These are phyloP conservation scores for Falco punctatus DNA, from an alignment of 2,113 vertebrate species.

Conservation along the genomic window DNA sequence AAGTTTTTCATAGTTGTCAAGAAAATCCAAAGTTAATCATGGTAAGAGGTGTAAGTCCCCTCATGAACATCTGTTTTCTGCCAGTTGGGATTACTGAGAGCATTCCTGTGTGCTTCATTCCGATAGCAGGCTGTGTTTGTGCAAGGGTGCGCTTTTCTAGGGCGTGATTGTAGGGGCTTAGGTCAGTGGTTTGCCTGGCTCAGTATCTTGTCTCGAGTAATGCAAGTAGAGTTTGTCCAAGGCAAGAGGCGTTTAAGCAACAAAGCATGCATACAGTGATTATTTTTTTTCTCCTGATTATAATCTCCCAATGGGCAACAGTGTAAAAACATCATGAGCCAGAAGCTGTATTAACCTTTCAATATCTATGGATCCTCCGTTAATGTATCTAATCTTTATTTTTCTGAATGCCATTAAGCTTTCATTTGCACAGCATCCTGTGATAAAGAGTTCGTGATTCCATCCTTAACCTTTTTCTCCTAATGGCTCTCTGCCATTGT, in stretches of 20 bases:
- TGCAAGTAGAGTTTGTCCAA: background rate
- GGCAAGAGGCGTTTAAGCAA: background rate
- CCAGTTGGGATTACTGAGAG: background rate
- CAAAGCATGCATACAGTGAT: background rate
- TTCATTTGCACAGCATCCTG: background rate
- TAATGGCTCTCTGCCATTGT: background rate
- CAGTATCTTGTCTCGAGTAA: background rate
- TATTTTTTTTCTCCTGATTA: background rate
- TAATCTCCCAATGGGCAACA: background rate
- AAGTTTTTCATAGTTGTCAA: background rate
- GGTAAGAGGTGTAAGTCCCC: background rate
- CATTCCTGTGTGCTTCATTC: background rate
- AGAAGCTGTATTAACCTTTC: background rate
- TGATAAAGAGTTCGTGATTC: background rate
- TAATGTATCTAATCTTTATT: background rate
- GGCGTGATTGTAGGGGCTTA: background rate
- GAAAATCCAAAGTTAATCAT: background rate
- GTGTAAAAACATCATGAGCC: background rate
- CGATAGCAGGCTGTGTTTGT: background rate
- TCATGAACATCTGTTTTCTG: background rate
- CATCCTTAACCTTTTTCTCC: background rate
- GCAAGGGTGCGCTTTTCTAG: background rate
- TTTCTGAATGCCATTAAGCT: background rate
- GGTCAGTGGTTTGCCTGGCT: background rate
- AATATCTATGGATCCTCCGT: background rate